Evolutionary conservation across 2,888 invertebrate genomes (phyloP).

Genomic region (Stomorhina lunata): DNA sequence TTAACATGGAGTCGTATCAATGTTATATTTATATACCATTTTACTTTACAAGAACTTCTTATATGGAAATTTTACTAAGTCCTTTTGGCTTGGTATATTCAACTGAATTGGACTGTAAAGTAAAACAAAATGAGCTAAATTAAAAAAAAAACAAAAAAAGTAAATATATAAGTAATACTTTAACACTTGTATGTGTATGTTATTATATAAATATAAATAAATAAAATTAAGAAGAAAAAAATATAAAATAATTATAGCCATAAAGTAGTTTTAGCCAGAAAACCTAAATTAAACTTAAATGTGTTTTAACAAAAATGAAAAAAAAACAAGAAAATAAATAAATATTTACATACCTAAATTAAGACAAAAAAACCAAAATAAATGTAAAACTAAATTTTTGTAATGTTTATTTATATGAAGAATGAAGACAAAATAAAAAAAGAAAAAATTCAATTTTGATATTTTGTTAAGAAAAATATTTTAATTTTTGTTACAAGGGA

Average conservation of each 20-base stretch:
- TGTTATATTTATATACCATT: too few species aligned
- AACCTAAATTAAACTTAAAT: slow-evolving; percentile 14
- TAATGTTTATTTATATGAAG: slow-evolving; percentile 49
- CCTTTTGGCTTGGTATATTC: too few species aligned
- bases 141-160: not conserved
- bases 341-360: not conserved
- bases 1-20: too few species aligned
- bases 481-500: slow-evolving; percentile 57
- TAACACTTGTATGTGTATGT: slow-evolving; percentile 48
- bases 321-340: not conserved
- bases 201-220: slow-evolving; percentile 25
- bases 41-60: too few species aligned
- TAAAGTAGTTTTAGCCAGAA: slow-evolving; percentile 39
- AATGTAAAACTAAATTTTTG: slow-evolving; percentile 26
- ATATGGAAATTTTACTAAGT: too few species aligned
- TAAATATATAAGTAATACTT: slow-evolving; percentile 2
- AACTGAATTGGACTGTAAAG: too few species aligned
- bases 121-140: slow-evolving; percentile 32
- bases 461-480: slow-evolving; percentile 43
- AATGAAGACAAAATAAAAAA: slow-evolving; percentile 1
- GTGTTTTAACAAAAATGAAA: slow-evolving; percentile 21
- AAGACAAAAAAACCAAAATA: too few species aligned
- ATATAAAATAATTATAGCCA: slow-evolving; percentile 17
- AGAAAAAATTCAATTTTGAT: not conserved
- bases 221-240: not conserved